These are phyloP conservation scores for Notothenia coriiceps DNA, from an alignment of 2,113 vertebrate species.

Conservation along the genomic window DNA sequence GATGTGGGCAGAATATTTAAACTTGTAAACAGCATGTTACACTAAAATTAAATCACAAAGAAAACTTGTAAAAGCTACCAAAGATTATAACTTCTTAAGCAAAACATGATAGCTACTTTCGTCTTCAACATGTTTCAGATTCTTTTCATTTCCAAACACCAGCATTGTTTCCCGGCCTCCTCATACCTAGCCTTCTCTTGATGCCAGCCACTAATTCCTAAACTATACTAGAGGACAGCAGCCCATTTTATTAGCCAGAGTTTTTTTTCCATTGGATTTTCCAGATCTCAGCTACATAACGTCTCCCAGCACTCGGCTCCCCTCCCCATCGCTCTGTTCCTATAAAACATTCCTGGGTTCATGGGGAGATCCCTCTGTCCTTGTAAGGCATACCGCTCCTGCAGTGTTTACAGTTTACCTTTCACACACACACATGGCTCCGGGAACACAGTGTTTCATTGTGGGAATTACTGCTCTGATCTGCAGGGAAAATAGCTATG, in stretches of 20 bases:
- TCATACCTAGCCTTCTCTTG: background rate
- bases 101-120: background rate
- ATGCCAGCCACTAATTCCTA: conserved; percentile 37
- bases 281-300: conserved; percentile 53
- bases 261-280: conserved; percentile 70
- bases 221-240: conserved; percentile 36
- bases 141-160: conserved; percentile 7
- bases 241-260: conserved; percentile 56
- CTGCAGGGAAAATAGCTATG: conserved; percentile 49
- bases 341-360: conserved; percentile 77
- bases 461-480: conserved; percentile 31
- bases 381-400: conserved; percentile 82
- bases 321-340: conserved; percentile 47
- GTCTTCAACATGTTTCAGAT: conserved; percentile 22
- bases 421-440: conserved; percentile 51
- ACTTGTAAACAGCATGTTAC: background rate
- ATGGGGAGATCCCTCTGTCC: conserved; percentile 82
- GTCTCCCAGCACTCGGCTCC: conserved; percentile 39
- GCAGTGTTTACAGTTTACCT: conserved; percentile 83
- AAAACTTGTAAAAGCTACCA: background rate
- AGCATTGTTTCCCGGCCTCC: background rate
- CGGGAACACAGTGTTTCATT: conserved; percentile 64
- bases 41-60: conserved; percentile 5
- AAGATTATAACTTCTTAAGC: background rate
- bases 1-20: background rate